Evolutionary conservation across 2,888 invertebrate genomes (phyloP), one percentile per base, ranked within the genome.

Genomic region (Sycophila texana): DNA sequence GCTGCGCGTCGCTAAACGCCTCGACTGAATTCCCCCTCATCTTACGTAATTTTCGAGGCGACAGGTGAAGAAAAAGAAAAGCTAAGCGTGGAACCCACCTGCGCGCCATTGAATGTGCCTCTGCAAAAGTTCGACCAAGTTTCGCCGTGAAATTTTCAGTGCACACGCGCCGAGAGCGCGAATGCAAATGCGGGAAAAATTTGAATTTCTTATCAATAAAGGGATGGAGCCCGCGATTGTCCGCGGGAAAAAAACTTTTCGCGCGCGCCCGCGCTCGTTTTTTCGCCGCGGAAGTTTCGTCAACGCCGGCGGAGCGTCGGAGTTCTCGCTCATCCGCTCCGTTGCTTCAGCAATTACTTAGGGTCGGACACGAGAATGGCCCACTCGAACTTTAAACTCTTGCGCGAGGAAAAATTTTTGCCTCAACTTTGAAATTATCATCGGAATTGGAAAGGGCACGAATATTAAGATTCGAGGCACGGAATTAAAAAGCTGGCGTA

Each of bases 191-290:
- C 22, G 18, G 26, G 39, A 47, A 14, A 65, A 70, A 68, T 72
- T 60, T 79, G 60, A 71, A 79, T 75, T 63, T 47, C 53, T 79
- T 75, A 75, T 61, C 75, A 51, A 71, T 66, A 55, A 22, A 53
- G 1, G 39, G 51, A 53, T 10, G 7, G 30, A 20, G 68, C 26
- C 20, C 26, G 49, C 67, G 22, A 79, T 74, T 74, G 68, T 70
- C 57, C 51, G 2, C 20, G 14, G 18, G 39, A 39, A 68, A n/a
- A 16, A 65, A 79, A 68, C 22, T 70, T 70, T 58, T 53, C 49
- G 39, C 66, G 57, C n/a, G 7, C 66, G 20, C 18, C 5, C 60
- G 53, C 67, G 16, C 65, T 26, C 3, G 26, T 26, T 26, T 39
- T 39, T 39, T 39, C 7, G 1, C 39, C 39, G 39, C 39, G 5